phyloP scores from a whole-genome alignment of 2,888 invertebrate genomes.

The Amiota mariae region DNA sequence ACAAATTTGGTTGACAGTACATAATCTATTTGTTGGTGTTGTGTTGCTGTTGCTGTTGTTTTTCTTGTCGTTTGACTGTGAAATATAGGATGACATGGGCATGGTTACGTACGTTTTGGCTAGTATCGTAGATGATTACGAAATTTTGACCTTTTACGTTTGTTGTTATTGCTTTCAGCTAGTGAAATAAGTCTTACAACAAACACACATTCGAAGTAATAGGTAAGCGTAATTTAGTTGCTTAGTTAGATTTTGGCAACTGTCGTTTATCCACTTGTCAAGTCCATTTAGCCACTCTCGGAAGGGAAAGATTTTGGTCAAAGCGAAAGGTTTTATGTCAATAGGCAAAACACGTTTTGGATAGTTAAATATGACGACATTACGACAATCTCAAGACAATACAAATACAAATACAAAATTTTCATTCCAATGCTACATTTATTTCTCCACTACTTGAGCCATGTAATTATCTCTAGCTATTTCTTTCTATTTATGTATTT shows the following conservation, averaged over 20 bases:
- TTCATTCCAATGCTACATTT: no score
- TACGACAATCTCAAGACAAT: no score
- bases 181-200: not conserved
- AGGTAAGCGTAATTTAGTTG: not conserved
- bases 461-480: no score
- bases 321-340: constrained; percentile 66
- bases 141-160: constrained; percentile 61
- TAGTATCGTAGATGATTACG: constrained; percentile 55
- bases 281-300: constrained; percentile 20
- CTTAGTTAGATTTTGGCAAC: not conserved
- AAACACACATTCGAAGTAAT: not conserved
- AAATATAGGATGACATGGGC: constrained; percentile 67
- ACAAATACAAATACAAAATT: no score
- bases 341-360: constrained; percentile 38
- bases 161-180: constrained; percentile 18
- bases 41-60: constrained; percentile 26
- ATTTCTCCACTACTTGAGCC: no score
- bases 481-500: no score
- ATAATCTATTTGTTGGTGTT: constrained; percentile 33
- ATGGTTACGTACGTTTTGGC: constrained; percentile 60
- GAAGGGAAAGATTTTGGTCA: constrained; percentile 48
- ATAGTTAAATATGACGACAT: no score
- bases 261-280: constrained; percentile 29
- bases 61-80: constrained; percentile 45
- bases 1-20: constrained; percentile 20